Conservation (phyloP, 2,113 vertebrate genomes). For the Chrysochloris asiatica region DNA sequence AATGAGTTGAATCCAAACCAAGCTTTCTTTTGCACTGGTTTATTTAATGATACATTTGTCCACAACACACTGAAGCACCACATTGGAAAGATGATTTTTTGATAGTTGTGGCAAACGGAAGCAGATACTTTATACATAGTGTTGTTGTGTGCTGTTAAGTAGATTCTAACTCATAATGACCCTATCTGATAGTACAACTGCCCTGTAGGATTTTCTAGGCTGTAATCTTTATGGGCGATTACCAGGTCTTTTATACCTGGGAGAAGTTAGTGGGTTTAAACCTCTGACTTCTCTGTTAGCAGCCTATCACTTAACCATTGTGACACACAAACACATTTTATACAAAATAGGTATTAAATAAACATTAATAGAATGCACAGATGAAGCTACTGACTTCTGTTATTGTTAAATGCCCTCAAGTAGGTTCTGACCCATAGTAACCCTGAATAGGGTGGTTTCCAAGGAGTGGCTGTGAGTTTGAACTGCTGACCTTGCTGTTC, state of each 20-base stretch:
- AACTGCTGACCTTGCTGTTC: too few relatives aligned
- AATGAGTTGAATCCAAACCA: conserved; percentile 19
- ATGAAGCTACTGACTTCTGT: background rate
- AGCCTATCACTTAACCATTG: background rate
- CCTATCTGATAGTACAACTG: background rate
- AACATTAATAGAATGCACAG: background rate
- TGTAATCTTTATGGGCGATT: background rate
- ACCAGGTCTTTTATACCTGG: background rate
- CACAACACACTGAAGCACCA: background rate
- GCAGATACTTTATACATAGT: background rate
- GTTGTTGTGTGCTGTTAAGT: background rate
- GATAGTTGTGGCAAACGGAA: conserved; percentile 39
- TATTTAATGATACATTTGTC: conserved; percentile 63
- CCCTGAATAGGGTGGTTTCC: too few relatives aligned
- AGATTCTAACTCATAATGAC: background rate
- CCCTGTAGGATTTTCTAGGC: background rate
- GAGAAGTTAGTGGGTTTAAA: background rate
- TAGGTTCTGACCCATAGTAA: too few relatives aligned
- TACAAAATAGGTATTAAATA: background rate
- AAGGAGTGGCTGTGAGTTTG: too few relatives aligned
- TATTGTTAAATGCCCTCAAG: too few relatives aligned
- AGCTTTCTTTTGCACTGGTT: conserved; percentile 2
- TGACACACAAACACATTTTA: background rate
- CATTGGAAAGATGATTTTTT: background rate
- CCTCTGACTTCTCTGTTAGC: background rate